Percentiles rank a stretch among this genome's conserved stretches.
Evolutionary conservation across 1,140 invertebrate species (phyloP).

Genomic region (Drosophila lacertosa): DNA sequence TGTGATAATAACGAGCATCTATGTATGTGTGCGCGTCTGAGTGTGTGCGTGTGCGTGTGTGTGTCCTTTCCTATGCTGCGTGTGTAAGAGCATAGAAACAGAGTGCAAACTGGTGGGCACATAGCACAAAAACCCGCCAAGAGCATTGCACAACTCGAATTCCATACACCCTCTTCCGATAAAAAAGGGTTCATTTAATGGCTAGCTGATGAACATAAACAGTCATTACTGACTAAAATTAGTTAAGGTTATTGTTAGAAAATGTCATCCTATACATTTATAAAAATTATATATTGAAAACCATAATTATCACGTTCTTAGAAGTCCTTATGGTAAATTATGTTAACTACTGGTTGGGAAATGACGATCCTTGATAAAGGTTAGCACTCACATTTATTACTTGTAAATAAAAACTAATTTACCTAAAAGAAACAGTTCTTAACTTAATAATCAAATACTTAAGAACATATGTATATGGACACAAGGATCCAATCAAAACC

Average conservation of each 20-base stretch:
- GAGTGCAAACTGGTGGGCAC: conserved; percentile 59
- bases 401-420: no score
- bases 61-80: conserved; percentile 26
- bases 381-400: no score
- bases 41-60: conserved; percentile 12
- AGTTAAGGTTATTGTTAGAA: no score
- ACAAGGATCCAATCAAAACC: no score
- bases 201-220: background rate
- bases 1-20: conserved; percentile 69
- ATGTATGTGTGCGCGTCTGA: conserved; percentile 5
- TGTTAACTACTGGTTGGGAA: background rate
- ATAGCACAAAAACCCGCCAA: conserved; percentile 19
- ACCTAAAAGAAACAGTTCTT: no score
- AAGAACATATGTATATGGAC: no score
- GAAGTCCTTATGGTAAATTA: background rate
- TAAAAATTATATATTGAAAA: background rate
- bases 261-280: no score
- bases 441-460: no score
- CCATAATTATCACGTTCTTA: conserved; percentile 1
- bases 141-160: conserved; percentile 8
- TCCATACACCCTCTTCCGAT: conserved; percentile 7
- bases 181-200: background rate
- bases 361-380: background rate
- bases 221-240: background rate
- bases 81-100: conserved; percentile 51